Evolutionary conservation across 2,797 vertebrate species (phyloP).

Genomic region (Brotula barbata): DNA sequence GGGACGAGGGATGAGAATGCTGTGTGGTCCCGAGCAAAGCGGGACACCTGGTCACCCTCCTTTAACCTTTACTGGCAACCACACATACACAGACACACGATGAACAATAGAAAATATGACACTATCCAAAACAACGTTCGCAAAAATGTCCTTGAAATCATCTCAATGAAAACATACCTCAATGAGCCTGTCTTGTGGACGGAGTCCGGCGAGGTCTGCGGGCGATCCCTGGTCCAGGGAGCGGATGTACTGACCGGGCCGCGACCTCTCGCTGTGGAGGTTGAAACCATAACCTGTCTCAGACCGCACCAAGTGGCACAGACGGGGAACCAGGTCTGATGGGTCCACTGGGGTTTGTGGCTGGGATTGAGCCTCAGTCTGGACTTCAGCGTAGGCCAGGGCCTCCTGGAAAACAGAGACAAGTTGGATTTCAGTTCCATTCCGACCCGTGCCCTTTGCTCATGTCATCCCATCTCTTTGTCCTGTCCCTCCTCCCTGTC

Average conservation of each 20-base stretch:
- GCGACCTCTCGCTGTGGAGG: constrained; percentile 93
- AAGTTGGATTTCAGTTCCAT: too few relatives aligned
- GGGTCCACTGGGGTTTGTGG: constrained; percentile 53
- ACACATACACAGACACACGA: too few relatives aligned
- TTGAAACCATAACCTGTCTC: constrained; percentile 95
- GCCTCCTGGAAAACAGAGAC: constrained; percentile 62
- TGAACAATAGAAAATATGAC: too few relatives aligned
- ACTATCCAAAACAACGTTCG: too few relatives aligned
- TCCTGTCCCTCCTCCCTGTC: too few relatives aligned
- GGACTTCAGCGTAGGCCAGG: constrained; percentile 33
- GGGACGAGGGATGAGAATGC: too few relatives aligned
- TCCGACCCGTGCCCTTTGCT: too few relatives aligned
- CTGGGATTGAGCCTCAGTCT: constrained; percentile 31
- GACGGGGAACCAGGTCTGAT: constrained; percentile 85
- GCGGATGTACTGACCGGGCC: constrained; percentile 94
- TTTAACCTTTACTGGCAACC: not conserved
- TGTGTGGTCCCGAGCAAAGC: too few relatives aligned
- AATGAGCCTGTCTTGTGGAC: constrained; percentile 90
- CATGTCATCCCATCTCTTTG: too few relatives aligned
- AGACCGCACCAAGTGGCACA: constrained; percentile 87
- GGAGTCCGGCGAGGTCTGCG: constrained; percentile 86
- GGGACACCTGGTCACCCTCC: not conserved
- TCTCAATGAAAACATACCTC: too few relatives aligned
- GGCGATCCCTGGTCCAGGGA: constrained; percentile 89
- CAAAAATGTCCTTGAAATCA: too few relatives aligned